A percentile compares a stretch with the other conserved stretches of the same genome.
phyloP scores from a whole-genome alignment of 2,797 vertebrate species.

The Monodelphis domestica region DNA sequence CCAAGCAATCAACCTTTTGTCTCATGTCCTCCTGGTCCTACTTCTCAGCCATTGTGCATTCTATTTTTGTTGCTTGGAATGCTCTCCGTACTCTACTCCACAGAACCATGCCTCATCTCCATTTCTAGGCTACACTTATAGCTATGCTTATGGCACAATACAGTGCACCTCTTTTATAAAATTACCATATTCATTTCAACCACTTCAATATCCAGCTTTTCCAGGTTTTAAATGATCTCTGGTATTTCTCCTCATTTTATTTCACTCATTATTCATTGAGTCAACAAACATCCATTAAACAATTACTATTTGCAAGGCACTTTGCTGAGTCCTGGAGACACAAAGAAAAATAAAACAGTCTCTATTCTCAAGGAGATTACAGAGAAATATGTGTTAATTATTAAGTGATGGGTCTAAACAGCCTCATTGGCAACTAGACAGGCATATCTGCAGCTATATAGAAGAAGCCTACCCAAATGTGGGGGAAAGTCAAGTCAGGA shows the following conservation, averaged over 20 bases:
- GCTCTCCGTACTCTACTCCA: neutral
- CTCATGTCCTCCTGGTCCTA: neutral
- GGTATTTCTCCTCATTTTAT: neutral
- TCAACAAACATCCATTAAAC: neutral
- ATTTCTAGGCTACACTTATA: neutral
- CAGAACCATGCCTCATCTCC: conserved; percentile 13
- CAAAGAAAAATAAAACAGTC: neutral
- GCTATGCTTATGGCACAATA: too few relatives aligned
- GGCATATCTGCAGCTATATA: neutral
- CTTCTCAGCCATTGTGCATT: neutral
- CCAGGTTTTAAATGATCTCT: neutral
- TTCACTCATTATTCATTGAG: neutral
- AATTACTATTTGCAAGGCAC: neutral
- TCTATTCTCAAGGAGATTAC: neutral
- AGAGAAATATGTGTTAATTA: neutral
- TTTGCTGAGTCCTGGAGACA: neutral
- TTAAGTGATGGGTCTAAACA: neutral
- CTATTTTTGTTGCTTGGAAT: neutral
- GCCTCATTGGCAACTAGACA: neutral
- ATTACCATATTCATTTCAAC: neutral
- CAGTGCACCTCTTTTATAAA: neutral
- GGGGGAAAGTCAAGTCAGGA: neutral
- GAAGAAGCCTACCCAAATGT: neutral
- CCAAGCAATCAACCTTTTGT: too few relatives aligned
- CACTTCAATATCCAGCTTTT: neutral